Evolutionary conservation across 1,140 invertebrate species (phyloP).

Genomic region (Ephestia elutella): DNA sequence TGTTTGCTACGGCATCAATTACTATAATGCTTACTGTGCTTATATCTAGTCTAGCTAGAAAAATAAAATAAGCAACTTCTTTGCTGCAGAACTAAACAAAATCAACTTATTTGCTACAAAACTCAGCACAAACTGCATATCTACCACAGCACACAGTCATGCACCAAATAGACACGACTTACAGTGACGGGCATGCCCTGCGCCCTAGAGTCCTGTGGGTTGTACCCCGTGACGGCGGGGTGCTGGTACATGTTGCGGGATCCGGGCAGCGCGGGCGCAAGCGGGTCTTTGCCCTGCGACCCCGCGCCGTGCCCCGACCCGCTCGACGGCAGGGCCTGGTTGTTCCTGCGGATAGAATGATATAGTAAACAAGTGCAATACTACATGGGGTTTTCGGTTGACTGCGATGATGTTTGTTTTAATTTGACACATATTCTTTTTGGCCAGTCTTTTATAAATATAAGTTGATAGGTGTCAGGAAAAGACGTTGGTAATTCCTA

Average conservation of each 20-base stretch:
- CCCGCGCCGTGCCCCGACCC: slow-evolving; percentile 47
- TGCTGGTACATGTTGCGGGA: slow-evolving; percentile 63
- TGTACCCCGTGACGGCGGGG: slow-evolving; percentile 62
- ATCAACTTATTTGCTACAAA: no score
- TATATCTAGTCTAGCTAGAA: no score
- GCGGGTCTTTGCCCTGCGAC: slow-evolving; percentile 62
- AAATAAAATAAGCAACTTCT: no score
- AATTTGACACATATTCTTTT: background rate
- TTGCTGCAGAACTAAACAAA: no score
- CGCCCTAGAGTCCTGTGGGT: slow-evolving; percentile 53
- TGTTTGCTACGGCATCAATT: no score
- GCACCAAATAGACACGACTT: slow-evolving; percentile 21
- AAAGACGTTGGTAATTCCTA: no score
- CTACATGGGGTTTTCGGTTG: background rate
- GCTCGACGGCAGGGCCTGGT: slow-evolving; percentile 49
- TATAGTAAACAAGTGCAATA: background rate
- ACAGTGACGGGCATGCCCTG: slow-evolving; percentile 59
- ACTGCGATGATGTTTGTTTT: background rate
- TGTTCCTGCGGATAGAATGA: slow-evolving; percentile 49
- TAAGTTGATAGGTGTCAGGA: no score
- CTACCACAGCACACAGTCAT: background rate
- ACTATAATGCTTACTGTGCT: no score
- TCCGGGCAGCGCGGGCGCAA: slow-evolving; percentile 54
- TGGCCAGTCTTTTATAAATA: no score
- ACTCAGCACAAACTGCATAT: background rate